Evolutionary conservation across 1,140 invertebrate genomes (phyloP).

Genomic region (Trichonephila clavipes): DNA sequence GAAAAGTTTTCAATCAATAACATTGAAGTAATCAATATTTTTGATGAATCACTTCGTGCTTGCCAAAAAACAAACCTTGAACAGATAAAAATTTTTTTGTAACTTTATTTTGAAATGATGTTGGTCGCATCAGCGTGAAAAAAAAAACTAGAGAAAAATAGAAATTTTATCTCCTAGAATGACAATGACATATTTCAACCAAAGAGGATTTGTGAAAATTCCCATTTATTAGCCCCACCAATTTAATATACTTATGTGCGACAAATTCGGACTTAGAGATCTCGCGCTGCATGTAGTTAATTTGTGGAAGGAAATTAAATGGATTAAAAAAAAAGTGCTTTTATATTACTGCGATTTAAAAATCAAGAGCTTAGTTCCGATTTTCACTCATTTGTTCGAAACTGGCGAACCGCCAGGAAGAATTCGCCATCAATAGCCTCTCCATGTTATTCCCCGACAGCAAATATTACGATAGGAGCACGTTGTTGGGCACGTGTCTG

Average conservation of each 20-base stretch:
- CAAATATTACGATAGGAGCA: not conserved
- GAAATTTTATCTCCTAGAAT: no score
- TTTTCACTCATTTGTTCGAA: not conserved
- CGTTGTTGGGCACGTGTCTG: constrained; percentile 11
- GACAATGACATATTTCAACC: no score
- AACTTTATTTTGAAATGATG: not conserved
- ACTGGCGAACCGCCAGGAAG: not conserved
- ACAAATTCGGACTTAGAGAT: no score
- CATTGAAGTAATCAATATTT: no score
- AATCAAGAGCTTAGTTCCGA: not conserved
- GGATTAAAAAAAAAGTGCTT: not conserved
- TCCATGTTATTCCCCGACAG: not conserved
- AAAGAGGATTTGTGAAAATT: no score
- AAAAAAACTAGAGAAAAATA: not conserved
- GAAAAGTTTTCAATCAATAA: not conserved
- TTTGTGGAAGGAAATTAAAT: not conserved
- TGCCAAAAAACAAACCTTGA: not conserved
- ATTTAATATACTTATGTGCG: no score
- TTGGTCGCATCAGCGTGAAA: not conserved
- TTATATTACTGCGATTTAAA: not conserved
- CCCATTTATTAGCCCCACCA: no score
- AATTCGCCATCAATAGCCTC: not conserved
- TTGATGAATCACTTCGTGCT: no score
- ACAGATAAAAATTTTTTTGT: not conserved
- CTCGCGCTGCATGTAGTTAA: not conserved